Base-by-base conservation (phyloP, 2,888 invertebrate species). In the Prosopocoilus inquinatus region DNA sequence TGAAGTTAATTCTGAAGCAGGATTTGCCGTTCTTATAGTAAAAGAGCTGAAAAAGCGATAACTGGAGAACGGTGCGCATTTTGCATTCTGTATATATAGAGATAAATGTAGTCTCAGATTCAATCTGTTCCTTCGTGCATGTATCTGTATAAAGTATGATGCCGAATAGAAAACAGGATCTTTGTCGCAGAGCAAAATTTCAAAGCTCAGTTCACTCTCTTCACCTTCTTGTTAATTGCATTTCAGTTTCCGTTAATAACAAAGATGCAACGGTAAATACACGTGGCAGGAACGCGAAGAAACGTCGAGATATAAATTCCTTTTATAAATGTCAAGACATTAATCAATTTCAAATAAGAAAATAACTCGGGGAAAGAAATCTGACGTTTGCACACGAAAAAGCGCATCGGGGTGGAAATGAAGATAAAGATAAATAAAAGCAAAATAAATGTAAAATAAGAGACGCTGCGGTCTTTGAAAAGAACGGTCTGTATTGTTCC, bases 381-480 rank as follows among this genome's bases (percentile, higher is more conserved):
- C 58, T 64, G 64, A 65, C 62, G 60, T 57, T 55, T 58, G 57
- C 59, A 41, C 50, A 58, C 56, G 64, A 63, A 67, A 70, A 65
- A 67, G 64, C 61, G 64, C 69, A 68, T 57, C 65, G 64, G 60
- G 65, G 69, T 65, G 71, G 72, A 73, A 73, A 67, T 61, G 63
- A 67, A 74, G 75, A 75, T 75, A 75, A 75, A 74, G 74, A 71
- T 72, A 73, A 75, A 75, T 74, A 73, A 71, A 72, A 67, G 67
- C 68, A 68, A 71, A 71, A 71, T 70, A 70, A 71, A 70, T 41
- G 41, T 41, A 41, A 41, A 41, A 41, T 41, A 16, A 13, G 41
- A 15, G 11, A 11, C 41, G 41, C 41, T n/a, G 36, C 36, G 12
- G 12, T 36, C 12, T 36, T 36, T 36, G 9, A 36, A 36, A 36